phyloP scores from a whole-genome alignment of 2,888 invertebrate genomes.

The Latheticus oryzae region DNA sequence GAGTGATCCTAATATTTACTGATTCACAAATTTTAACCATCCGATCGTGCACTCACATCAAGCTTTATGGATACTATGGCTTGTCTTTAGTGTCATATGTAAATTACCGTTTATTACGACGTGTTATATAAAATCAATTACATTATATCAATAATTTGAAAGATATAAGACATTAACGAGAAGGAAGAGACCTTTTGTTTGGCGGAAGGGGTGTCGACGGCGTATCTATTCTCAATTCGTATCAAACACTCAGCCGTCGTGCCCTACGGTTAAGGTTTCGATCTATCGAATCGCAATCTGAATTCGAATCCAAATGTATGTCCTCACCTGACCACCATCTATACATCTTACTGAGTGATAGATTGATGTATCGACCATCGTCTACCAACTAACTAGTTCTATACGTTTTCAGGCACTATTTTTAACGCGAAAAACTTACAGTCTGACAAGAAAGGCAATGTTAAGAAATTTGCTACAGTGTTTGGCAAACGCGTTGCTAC shows the following conservation, averaged over 20 bases:
- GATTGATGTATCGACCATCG: conserved; percentile 39
- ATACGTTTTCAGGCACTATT: conserved; percentile 67
- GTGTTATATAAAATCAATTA: conserved; percentile 43
- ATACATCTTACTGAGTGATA: conserved; percentile 49
- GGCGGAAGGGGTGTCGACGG: conserved; percentile 19
- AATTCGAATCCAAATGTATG: conserved; percentile 42
- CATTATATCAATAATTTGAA: conserved; percentile 42
- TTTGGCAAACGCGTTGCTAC: conserved; percentile 75
- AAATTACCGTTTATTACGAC: conserved; percentile 44
- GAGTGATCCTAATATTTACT: conserved; percentile 36
- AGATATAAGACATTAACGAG: conserved; percentile 36
- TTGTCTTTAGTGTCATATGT: conserved; percentile 44
- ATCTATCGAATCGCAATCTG: conserved; percentile 31
- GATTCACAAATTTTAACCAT: conserved; percentile 33
- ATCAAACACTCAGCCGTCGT: conserved; percentile 19
- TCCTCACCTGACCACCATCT: conserved; percentile 49
- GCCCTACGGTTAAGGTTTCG: conserved; percentile 28
- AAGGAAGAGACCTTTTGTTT: conserved; percentile 38
- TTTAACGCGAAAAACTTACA: conserved; percentile 73
- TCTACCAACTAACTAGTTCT: conserved; percentile 11
- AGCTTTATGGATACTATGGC: conserved; percentile 39
- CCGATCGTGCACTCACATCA: conserved; percentile 42
- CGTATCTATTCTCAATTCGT: conserved; percentile 30
- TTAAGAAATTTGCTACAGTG: conserved; percentile 74
- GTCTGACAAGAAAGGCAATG: conserved; percentile 68